phyloP scores from a whole-genome alignment of 2,113 vertebrate genomes.

The Cyphomyrus discorhynchus region DNA sequence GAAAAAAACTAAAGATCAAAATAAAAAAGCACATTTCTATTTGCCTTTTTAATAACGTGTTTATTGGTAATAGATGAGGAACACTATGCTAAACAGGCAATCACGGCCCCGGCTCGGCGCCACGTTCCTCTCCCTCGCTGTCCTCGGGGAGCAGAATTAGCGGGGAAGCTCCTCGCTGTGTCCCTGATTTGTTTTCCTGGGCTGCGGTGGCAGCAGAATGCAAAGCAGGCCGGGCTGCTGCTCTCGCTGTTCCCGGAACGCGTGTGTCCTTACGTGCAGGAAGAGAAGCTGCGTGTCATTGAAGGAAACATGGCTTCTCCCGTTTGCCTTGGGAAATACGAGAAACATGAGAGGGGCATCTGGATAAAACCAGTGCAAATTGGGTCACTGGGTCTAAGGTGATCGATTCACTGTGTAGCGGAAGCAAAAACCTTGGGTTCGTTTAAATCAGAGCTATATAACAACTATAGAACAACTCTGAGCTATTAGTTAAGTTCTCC shows the following conservation, averaged over 20 bases:
- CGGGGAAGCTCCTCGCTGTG: slow-evolving; percentile 8
- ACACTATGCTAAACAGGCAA: slow-evolving; percentile 80
- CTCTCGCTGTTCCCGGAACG: background rate
- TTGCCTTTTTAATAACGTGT: slow-evolving; percentile 70
- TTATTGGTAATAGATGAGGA: slow-evolving; percentile 77
- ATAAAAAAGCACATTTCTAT: slow-evolving; percentile 18
- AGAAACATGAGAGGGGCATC: too few relatives aligned
- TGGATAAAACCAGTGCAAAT: background rate
- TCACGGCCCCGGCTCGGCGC: slow-evolving; percentile 28
- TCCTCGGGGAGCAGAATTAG: slow-evolving; percentile 21
- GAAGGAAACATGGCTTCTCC: background rate
- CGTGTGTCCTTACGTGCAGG: background rate
- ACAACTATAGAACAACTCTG: too few relatives aligned
- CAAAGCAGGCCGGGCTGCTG: slow-evolving; percentile 7
- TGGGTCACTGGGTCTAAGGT: background rate
- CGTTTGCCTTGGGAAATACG: background rate
- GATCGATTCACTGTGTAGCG: background rate
- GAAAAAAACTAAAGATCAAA: background rate
- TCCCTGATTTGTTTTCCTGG: slow-evolving; percentile 23
- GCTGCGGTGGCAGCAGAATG: slow-evolving; percentile 13
- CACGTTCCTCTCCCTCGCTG: background rate
- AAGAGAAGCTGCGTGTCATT: too few relatives aligned
- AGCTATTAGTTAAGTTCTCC: too few relatives aligned
- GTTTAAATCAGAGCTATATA: too few relatives aligned
- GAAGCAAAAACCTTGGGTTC: too few relatives aligned